These are phyloP conservation scores for Bergia sp. DNA, from an alignment of 92 coral and sea anemone species.

Conservation along the genomic window DNA sequence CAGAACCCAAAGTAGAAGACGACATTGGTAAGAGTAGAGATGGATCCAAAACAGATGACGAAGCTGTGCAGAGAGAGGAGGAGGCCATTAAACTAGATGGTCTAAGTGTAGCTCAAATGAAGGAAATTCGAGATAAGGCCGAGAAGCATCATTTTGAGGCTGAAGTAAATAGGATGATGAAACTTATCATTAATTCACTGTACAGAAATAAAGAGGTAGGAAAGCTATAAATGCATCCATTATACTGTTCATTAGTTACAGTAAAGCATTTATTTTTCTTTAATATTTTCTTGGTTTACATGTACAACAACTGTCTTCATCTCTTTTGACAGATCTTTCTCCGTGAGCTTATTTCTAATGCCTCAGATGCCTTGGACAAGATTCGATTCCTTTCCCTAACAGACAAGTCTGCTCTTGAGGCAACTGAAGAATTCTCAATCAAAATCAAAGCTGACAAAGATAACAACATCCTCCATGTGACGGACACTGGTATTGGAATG, in stretches of 20 bases:
- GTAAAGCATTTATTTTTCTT: too few species aligned
- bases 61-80: conserved; percentile 93
- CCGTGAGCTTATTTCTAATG: conserved; percentile 95
- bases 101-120: conserved; percentile 97
- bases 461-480: conserved; percentile 94
- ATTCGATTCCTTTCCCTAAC: conserved; percentile 93
- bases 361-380: conserved; percentile 98
- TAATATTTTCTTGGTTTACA: not conserved
- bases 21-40: conserved; percentile 98
- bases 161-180: conserved; percentile 99
- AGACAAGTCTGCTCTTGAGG: conserved; percentile 83
- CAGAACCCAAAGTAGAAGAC: conserved; percentile 93
- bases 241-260: not conserved
- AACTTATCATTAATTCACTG: conserved; percentile 94
- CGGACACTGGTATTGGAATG: conserved; percentile 99
- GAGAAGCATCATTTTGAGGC: conserved; percentile 97
- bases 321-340: conserved; percentile 82
- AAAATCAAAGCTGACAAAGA: conserved; percentile 99
- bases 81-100: conserved; percentile 98
- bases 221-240: not conserved
- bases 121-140: conserved; percentile 94
- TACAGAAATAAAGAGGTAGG: conserved; percentile 97
- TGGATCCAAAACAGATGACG: conserved; percentile 97
- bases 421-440: conserved; percentile 91
- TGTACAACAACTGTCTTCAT: not conserved